Conservation (phyloP, 1,140 invertebrate species). For the Oppia nitens region DNA sequence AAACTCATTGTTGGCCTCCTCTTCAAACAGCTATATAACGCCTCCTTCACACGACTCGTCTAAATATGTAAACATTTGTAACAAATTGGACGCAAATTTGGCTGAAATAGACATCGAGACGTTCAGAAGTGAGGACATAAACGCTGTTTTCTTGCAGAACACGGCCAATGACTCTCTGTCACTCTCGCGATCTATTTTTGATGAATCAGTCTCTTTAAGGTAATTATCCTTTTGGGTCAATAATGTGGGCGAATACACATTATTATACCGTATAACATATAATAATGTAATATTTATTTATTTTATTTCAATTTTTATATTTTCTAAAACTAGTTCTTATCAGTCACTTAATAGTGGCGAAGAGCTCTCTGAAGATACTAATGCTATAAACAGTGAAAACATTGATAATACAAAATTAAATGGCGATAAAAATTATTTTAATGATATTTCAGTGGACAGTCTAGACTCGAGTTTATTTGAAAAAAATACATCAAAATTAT, state of each 20-base stretch:
- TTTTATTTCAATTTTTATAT: neutral
- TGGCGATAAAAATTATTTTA: neutral
- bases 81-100: conserved; percentile 74
- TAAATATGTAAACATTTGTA: conserved; percentile 64
- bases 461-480: conserved; percentile 58
- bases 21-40: neutral
- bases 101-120: conserved; percentile 89
- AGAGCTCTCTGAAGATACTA: neutral
- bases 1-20: neutral
- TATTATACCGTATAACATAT: too few species aligned
- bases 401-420: neutral
- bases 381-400: neutral
- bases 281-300: too few species aligned
- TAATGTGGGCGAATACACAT: conserved; percentile 30
- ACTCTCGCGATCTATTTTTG: conserved; percentile 58
- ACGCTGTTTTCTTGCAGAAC: conserved; percentile 42
- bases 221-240: too few species aligned
- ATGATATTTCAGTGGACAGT: conserved; percentile 57
- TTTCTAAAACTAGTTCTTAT: too few species aligned
- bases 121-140: conserved; percentile 73
- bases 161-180: conserved; percentile 62
- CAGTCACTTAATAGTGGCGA: too few species aligned
- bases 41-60: neutral
- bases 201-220: conserved; percentile 47
- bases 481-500: conserved; percentile 45